phyloP scores from a whole-genome alignment of 2,113 vertebrate species.

The Heterotis niloticus region DNA sequence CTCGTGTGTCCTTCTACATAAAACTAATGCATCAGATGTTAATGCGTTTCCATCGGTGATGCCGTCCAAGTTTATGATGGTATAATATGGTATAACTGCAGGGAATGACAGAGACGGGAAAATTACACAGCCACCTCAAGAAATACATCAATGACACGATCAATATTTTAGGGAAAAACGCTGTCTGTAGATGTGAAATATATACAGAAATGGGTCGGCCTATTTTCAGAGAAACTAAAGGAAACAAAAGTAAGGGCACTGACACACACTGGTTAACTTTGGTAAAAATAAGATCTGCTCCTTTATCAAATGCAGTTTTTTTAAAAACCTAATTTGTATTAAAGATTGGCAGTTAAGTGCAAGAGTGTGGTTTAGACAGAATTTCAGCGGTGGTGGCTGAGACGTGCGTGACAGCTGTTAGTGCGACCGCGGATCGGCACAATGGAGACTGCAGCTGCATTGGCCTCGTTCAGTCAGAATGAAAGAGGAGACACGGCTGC shows the following conservation, averaged over 20 bases:
- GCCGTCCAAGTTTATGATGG: too few species aligned
- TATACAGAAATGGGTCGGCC: background rate
- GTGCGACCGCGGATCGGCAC: background rate
- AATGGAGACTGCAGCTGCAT: background rate
- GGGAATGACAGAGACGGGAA: background rate
- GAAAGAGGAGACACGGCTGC: conserved; percentile 8
- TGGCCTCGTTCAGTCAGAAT: conserved; percentile 2
- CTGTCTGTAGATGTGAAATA: background rate
- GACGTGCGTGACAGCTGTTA: background rate
- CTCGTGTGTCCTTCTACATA: too few species aligned
- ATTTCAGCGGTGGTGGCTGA: background rate
- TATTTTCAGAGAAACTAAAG: background rate
- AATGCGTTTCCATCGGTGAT: too few species aligned
- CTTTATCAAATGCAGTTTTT: background rate
- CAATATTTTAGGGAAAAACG: background rate
- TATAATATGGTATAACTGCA: background rate
- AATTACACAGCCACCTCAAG: background rate
- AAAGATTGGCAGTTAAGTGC: background rate
- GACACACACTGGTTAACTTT: background rate
- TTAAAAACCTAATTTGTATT: background rate
- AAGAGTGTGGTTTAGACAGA: background rate
- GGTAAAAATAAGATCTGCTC: background rate
- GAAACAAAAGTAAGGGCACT: background rate
- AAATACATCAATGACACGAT: too few species aligned
- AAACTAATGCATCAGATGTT: too few species aligned